phyloP scores from a whole-genome alignment of 2,888 invertebrate genomes.

The Drosophila monieri region DNA sequence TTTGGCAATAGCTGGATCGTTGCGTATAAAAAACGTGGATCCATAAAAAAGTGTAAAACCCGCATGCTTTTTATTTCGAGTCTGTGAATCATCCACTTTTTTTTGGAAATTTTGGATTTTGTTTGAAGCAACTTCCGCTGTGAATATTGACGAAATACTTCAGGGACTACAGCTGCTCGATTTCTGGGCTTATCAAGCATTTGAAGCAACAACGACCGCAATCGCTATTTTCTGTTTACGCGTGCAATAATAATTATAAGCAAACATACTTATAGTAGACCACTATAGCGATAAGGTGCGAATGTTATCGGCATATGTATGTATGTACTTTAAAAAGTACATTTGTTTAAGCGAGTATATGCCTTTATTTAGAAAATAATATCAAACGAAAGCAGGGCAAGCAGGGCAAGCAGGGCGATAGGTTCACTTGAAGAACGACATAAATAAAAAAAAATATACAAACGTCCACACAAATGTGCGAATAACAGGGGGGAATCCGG shows the following conservation, averaged over 20 bases:
- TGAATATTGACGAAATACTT: slow-evolving; percentile 5
- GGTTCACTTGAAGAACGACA: slow-evolving; percentile 30
- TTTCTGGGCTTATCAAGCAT: slow-evolving; percentile 22
- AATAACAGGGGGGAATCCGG: slow-evolving; percentile 5
- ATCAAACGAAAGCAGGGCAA: slow-evolving; percentile 46
- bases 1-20: too few relatives aligned
- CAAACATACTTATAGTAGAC: slow-evolving; percentile 14
- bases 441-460: slow-evolving; percentile 15
- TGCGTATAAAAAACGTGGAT: background rate
- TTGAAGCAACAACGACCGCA: slow-evolving; percentile 28
- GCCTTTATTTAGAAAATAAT: slow-evolving; percentile 36
- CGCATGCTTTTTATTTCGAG: slow-evolving; percentile 28
- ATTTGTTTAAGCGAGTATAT: slow-evolving; percentile 17
- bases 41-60: background rate
- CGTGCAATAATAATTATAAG: slow-evolving; percentile 43
- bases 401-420: slow-evolving; percentile 36
- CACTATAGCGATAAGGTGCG: slow-evolving; percentile 37
- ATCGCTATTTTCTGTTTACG: slow-evolving; percentile 35
- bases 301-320: slow-evolving; percentile 16
- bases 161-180: slow-evolving; percentile 33
- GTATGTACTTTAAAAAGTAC: slow-evolving; percentile 2
- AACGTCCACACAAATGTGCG: slow-evolving; percentile 1
- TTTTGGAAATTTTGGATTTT: slow-evolving; percentile 8
- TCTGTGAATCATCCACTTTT: slow-evolving; percentile 37
- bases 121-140: slow-evolving; percentile 1